Evolutionary conservation across 2,888 invertebrate genomes (phyloP), one percentile per base, ranked within the genome.

Genomic region (Drosophila histrio): DNA sequence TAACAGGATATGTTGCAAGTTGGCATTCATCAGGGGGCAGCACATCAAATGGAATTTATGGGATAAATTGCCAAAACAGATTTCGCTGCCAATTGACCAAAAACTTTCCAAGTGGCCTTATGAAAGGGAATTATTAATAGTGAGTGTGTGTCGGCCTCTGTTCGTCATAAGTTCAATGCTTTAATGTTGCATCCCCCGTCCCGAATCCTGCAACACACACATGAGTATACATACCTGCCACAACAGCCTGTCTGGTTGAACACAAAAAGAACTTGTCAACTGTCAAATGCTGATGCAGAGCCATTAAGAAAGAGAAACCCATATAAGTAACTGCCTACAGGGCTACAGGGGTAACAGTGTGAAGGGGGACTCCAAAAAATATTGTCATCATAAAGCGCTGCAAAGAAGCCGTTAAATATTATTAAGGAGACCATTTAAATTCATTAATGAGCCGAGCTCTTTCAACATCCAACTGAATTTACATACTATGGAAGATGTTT

Each of bases 391-490:
- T 89, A 90, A 89, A 89, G 89, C 87, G 89, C 75, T 89, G 91
- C 88, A 88, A 88, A 87, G 91, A 88, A 89, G 90, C 90, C 91
- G 90, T 90, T 91, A 90, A 90, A 90, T 91, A 90, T 90, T 90
- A 91, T 90, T 88, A 91, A 91, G 90, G 89, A 89, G 89, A 87
- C 91, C 87, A 91, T 91, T 91, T 91, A 91, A 91, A 91, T 88
- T 91, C 91, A 91, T 91, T 91, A 91, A 91, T 91, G 91, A 91
- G 89, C 88, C 84, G 82, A 87, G 53, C 39, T 53, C 74, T 68
- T 53, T 64, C 53, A 38, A 88, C 60, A 54, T 24, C 41, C 59
- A 46, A 43, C 41, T 32, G 54, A 63, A 57, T 73, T 58, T 54
- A 53, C 53, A 53, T 53, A 52, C 49, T 26, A 30, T 65, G 77